A percentile compares a stretch with the other conserved stretches of the same genome.
Conservation (phyloP, 2,797 vertebrate species). For the Carduelis carduelis region DNA sequence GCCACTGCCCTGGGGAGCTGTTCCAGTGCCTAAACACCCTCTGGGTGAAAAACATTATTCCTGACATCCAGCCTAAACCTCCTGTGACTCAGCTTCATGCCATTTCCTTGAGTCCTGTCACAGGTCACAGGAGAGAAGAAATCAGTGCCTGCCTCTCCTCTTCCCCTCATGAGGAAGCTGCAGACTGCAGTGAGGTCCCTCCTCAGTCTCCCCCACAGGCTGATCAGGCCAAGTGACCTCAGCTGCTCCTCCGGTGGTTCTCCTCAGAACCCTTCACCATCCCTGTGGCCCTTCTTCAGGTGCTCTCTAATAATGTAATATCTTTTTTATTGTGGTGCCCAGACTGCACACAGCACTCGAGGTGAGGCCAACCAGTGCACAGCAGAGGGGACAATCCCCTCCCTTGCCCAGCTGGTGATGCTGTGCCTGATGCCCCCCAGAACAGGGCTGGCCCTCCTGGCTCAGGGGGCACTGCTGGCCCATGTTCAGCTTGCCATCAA, state of each 20-base stretch:
- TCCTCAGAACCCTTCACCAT: not conserved
- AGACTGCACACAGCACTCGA: rapidly evolving
- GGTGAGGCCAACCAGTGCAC: not conserved
- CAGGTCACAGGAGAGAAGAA: not conserved
- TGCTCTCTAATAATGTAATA: not conserved
- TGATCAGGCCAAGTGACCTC: not conserved
- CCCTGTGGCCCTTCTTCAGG: not conserved
- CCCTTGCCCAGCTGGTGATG: rapidly evolving
- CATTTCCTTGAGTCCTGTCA: not conserved
- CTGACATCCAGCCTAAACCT: not conserved
- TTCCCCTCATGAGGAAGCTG: not conserved
- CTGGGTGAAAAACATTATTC: rapidly evolving
- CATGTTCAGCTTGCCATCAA: no score
- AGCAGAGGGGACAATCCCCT: not conserved
- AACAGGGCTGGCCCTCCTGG: rapidly evolving
- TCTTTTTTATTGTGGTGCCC: not conserved
- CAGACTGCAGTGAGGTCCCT: not conserved
- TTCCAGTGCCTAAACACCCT: not conserved
- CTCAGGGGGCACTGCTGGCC: not conserved
- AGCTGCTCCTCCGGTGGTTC: rapidly evolving
- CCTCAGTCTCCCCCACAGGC: not conserved
- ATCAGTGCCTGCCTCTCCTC: not conserved
- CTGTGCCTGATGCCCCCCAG: not conserved
- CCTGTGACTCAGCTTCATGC: not conserved
- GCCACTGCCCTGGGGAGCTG: not conserved